These are phyloP conservation scores for Arctocebus calabarensis DNA, from an alignment of 2,797 vertebrate genomes.

Conservation along the genomic window DNA sequence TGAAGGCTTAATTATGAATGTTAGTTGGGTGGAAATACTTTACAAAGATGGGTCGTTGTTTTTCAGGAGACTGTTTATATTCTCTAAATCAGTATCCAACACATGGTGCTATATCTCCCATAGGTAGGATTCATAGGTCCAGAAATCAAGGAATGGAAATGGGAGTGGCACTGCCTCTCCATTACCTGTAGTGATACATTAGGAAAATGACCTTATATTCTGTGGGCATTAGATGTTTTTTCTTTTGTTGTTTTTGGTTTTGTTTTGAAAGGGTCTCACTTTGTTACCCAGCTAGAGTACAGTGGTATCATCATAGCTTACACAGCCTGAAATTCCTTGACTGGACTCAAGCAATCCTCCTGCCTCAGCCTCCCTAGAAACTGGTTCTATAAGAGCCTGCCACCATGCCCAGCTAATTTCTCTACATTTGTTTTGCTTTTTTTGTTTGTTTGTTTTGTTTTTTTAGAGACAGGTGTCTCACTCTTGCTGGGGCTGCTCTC, in stretches of 20 bases:
- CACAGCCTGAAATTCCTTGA: neutral
- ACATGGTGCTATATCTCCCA: neutral
- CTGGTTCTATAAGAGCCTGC: neutral
- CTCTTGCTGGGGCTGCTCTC: neutral
- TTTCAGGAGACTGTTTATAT: neutral
- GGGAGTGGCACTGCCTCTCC: neutral
- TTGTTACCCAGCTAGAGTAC: neutral
- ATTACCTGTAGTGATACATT: neutral
- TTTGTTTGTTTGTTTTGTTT: neutral
- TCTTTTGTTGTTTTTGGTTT: neutral
- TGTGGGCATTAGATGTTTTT: neutral
- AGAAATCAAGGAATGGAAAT: neutral
- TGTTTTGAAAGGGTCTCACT: neutral
- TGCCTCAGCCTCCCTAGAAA: neutral
- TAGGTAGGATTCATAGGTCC: neutral
- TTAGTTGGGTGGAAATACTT: too few relatives aligned
- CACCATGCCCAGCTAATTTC: neutral
- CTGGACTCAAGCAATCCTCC: neutral
- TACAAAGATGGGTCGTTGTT: neutral
- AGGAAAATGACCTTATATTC: neutral
- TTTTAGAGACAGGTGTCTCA: neutral
- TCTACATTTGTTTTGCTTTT: neutral
- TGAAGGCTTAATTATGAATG: neutral
- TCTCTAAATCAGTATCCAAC: neutral
- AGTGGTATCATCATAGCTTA: neutral